Conservation (phyloP, 2,113 vertebrate species). For the Hypocryptadius cinnamomeus region DNA sequence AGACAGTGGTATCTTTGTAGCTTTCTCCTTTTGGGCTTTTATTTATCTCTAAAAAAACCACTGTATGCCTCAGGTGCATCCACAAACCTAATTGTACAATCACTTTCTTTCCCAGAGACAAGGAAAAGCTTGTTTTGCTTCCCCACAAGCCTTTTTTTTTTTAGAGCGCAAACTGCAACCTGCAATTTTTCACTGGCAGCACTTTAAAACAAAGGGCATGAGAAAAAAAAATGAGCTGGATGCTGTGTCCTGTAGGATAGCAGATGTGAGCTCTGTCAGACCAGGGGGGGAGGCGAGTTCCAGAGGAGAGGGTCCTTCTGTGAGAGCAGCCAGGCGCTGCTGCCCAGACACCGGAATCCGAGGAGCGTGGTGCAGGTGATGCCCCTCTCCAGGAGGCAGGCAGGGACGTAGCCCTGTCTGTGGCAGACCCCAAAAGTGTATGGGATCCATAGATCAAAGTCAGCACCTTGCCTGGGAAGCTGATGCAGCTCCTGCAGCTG, state of each 20-base stretch:
- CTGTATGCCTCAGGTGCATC: background rate
- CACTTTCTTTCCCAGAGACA: background rate
- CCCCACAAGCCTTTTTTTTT: background rate
- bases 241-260: background rate
- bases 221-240: background rate
- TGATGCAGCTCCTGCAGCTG: background rate
- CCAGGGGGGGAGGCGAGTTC: background rate
- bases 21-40: background rate
- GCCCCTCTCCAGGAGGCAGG: background rate
- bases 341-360: background rate
- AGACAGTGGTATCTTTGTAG: background rate
- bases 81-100: background rate
- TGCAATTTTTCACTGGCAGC: conserved; percentile 9
- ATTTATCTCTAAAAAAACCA: conserved; percentile 12
- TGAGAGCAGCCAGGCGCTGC: background rate
- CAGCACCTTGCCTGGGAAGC: background rate
- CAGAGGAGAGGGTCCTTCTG: background rate
- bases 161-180: background rate
- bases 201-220: conserved; percentile 16
- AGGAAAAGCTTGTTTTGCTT: background rate
- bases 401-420: background rate
- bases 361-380: background rate
- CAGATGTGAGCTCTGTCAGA: conserved; percentile 37
- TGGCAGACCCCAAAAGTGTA: background rate
- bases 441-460: background rate